Evolutionary conservation across 2,888 invertebrate species (phyloP).

Genomic region (Lasioglossum marginatum): DNA sequence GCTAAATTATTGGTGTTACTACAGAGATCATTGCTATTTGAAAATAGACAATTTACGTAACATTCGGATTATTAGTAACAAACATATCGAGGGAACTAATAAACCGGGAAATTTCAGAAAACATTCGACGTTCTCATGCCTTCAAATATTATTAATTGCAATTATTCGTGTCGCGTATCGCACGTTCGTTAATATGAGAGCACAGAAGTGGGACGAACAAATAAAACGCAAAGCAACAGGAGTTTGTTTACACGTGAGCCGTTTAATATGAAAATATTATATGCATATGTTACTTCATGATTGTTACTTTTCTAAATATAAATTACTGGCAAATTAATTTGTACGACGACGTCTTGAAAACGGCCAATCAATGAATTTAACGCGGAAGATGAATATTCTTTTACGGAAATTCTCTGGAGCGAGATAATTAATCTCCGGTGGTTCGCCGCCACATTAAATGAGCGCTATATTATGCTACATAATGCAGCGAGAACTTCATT

Average conservation of each 20-base stretch:
- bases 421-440: slow-evolving; percentile 35
- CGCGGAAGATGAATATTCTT: slow-evolving; percentile 19
- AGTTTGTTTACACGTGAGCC: neutral
- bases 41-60: neutral
- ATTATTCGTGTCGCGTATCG: neutral
- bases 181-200: neutral
- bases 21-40: neutral
- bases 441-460: slow-evolving; percentile 29
- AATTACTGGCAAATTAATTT: neutral
- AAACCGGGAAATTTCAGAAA: neutral
- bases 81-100: neutral
- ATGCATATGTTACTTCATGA: neutral
- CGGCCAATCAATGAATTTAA: neutral
- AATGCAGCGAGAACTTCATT: slow-evolving; percentile 36
- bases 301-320: neutral
- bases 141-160: slow-evolving; percentile 4
- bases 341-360: neutral
- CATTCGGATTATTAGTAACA: slow-evolving; percentile 15
- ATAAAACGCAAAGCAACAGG: slow-evolving; percentile 15
- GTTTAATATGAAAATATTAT: neutral
- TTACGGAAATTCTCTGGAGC: slow-evolving; percentile 4
- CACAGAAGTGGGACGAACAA: slow-evolving; percentile 1
- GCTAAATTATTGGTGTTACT: neutral
- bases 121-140: slow-evolving; percentile 24
- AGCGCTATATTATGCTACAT: slow-evolving; percentile 33